Evolutionary conservation across 2,888 invertebrate species (phyloP).

Genomic region (Anorthoa munda): DNA sequence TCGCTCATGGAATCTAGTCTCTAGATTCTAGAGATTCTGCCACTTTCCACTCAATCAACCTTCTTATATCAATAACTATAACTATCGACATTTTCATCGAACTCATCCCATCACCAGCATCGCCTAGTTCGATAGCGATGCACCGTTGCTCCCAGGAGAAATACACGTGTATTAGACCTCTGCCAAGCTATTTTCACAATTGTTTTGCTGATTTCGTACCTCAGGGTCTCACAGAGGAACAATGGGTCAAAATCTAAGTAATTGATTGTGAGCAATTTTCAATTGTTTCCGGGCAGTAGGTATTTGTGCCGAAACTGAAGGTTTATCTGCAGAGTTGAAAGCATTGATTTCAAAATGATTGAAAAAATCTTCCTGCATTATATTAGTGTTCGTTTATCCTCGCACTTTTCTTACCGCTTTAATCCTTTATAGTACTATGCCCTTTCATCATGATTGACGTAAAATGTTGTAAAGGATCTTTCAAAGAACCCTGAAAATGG

Average conservation of each 20-base stretch:
- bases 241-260: not conserved
- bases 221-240: slow-evolving; percentile 25
- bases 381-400: too few species aligned
- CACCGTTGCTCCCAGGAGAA: slow-evolving; percentile 76
- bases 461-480: not conserved
- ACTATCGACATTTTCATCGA: slow-evolving; percentile 40
- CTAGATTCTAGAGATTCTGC: too few species aligned
- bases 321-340: not conserved
- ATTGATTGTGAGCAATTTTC: slow-evolving; percentile 10
- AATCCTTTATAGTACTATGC: too few species aligned
- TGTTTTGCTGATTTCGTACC: slow-evolving; percentile 58
- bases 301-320: not conserved
- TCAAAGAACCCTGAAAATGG: not conserved
- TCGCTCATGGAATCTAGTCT: too few species aligned
- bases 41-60: not conserved
- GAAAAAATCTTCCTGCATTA: too few species aligned
- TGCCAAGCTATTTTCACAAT: slow-evolving; percentile 64
- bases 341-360: not conserved
- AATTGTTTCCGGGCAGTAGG: not conserved
- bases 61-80: not conserved
- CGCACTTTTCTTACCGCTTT: too few species aligned
- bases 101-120: slow-evolving; percentile 61
- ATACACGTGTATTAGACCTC: slow-evolving; percentile 68
- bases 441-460: not conserved
- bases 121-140: slow-evolving; percentile 72